These are phyloP conservation scores for Polydrusus cervinus DNA, from an alignment of 2,888 invertebrate genomes.

Conservation along the genomic window DNA sequence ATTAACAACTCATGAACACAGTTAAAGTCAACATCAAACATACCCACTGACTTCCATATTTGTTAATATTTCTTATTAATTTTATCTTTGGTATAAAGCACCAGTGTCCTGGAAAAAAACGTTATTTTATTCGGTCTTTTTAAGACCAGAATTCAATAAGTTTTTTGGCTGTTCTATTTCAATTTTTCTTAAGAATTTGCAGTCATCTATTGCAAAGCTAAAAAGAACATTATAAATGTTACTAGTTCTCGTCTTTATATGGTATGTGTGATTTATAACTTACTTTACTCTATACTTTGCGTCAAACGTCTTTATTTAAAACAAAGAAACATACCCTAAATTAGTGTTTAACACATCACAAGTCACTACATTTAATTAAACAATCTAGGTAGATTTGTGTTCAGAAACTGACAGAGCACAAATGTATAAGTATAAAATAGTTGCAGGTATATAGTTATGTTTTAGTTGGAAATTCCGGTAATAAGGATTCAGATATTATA, in stretches of 20 bases:
- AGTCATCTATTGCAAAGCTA: slow-evolving; percentile 82
- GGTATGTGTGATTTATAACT: too few species aligned
- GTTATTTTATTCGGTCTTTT: slow-evolving; percentile 27
- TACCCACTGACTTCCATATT: not conserved
- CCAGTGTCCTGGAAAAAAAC: slow-evolving; percentile 9
- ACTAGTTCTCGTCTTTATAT: not conserved
- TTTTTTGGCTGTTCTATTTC: slow-evolving; percentile 30
- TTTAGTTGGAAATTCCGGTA: too few species aligned
- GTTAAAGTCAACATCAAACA: not conserved
- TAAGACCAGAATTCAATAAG: slow-evolving; percentile 26
- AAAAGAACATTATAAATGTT: slow-evolving; percentile 56
- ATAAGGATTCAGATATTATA: too few species aligned
- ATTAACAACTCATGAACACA: slow-evolving; percentile 1
- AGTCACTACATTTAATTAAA: too few species aligned
- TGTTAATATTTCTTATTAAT: not conserved
- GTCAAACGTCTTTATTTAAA: too few species aligned
- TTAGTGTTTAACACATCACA: too few species aligned
- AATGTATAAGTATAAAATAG: too few species aligned
- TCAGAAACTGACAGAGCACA: too few species aligned
- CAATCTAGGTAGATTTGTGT: too few species aligned
- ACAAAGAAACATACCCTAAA: too few species aligned
- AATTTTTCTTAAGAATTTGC: slow-evolving; percentile 72
- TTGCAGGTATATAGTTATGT: too few species aligned
- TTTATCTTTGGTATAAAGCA: slow-evolving; percentile 17
- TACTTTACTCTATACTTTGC: too few species aligned